A percentile compares a stretch with the other conserved stretches of the same genome.
phyloP scores from a whole-genome alignment of 2,888 invertebrate species.

The Amphimallon solstitiale region DNA sequence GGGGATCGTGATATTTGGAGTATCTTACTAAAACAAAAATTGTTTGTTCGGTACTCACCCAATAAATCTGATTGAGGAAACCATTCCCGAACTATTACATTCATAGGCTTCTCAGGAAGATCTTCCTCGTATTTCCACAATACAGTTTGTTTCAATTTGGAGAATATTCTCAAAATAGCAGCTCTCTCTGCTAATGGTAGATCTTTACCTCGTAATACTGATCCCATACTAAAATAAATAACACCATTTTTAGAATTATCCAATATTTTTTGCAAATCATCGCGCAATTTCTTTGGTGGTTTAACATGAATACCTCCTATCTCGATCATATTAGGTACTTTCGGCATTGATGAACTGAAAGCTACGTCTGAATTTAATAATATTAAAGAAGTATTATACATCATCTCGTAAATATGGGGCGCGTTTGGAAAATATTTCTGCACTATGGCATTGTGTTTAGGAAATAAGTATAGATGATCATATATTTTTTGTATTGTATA shows the following conservation, averaged over 20 bases:
- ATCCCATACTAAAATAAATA: conserved; percentile 70
- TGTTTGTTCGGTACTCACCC: conserved; percentile 34
- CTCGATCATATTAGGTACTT: conserved; percentile 67
- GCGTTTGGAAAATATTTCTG: conserved; percentile 52
- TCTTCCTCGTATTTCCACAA: conserved; percentile 75
- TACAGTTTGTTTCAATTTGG: conserved; percentile 68
- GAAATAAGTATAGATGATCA: conserved; percentile 52
- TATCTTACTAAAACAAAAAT: background rate
- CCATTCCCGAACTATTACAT: conserved; percentile 70
- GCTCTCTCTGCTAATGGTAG: conserved; percentile 65
- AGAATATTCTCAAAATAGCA: conserved; percentile 67
- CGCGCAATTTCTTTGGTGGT: conserved; percentile 48
- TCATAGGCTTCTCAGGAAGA: conserved; percentile 65
- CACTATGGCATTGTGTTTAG: conserved; percentile 49
- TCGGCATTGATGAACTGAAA: conserved; percentile 64
- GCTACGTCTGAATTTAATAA: conserved; percentile 63
- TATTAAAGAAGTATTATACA: conserved; percentile 52
- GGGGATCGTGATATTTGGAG: too few relatives aligned
- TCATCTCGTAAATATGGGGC: conserved; percentile 48
- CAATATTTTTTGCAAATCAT: conserved; percentile 66
- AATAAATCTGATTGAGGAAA: conserved; percentile 66
- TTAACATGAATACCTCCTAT: conserved; percentile 66
- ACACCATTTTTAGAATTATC: conserved; percentile 67
- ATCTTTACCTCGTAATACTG: conserved; percentile 67
- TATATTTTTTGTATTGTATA: conserved; percentile 55